A percentile compares a stretch with the other conserved stretches of the same genome.
Evolutionary conservation across 2,888 invertebrate species (phyloP).

Genomic region (Rhimphoctona megacephalus): DNA sequence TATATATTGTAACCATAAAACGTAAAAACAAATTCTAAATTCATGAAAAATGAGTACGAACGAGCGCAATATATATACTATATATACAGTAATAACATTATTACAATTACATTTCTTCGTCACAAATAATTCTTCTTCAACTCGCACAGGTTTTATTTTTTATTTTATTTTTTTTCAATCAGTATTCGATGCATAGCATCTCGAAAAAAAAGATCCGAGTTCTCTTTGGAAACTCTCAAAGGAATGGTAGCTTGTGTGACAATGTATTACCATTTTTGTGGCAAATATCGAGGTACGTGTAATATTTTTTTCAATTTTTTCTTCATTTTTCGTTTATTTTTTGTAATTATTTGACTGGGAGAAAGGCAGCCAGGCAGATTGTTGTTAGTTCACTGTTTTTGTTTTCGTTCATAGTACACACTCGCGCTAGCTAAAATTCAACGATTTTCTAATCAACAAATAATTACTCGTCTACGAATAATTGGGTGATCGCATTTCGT

Average conservation of each 20-base stretch:
- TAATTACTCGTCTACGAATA: neutral
- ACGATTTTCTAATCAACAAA: constrained; percentile 34
- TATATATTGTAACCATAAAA: constrained; percentile 34
- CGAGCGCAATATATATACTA: constrained; percentile 70
- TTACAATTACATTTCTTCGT: constrained; percentile 56
- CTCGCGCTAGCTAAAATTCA: constrained; percentile 34
- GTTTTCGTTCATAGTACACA: constrained; percentile 16
- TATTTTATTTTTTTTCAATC: constrained; percentile 5
- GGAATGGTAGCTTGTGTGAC: constrained; percentile 23
- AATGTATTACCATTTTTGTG: constrained; percentile 22
- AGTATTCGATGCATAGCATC: constrained; percentile 10
- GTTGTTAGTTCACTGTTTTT: constrained; percentile 51
- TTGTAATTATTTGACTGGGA: constrained; percentile 49
- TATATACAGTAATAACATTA: constrained; percentile 66
- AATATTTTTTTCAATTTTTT: constrained; percentile 29
- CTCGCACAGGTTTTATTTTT: constrained; percentile 1
- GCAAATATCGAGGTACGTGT: constrained; percentile 46
- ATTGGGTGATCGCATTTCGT: too few species aligned
- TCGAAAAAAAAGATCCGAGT: neutral
- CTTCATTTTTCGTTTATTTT: neutral
- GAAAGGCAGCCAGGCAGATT: constrained; percentile 68
- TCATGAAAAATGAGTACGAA: constrained; percentile 73
- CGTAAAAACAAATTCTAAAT: constrained; percentile 47
- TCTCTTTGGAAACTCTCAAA: neutral
- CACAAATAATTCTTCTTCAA: constrained; percentile 21